Conservation (phyloP, 1,140 invertebrate species). For the Potamilus streckersoni region DNA sequence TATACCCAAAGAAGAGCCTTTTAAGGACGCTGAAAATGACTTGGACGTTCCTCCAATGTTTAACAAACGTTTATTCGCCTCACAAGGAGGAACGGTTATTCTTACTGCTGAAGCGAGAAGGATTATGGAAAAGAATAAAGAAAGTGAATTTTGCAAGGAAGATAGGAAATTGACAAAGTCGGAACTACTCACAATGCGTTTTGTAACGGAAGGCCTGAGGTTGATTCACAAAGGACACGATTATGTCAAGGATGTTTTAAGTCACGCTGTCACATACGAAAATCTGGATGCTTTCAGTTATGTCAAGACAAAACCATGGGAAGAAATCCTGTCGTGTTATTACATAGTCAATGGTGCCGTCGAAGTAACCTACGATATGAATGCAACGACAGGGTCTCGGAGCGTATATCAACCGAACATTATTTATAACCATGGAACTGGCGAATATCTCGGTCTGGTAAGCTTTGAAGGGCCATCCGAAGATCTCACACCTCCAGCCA, state of each 20-base stretch:
- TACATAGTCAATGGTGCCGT: slow-evolving; percentile 55
- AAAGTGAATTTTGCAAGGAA: slow-evolving; percentile 19
- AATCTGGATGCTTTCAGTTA: slow-evolving; percentile 47
- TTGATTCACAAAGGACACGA: slow-evolving; percentile 57
- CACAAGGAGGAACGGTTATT: slow-evolving; percentile 47
- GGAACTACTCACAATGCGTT: slow-evolving; percentile 45
- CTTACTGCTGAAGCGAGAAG: slow-evolving; percentile 45
- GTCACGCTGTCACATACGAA: slow-evolving; percentile 50
- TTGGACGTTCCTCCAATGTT: slow-evolving; percentile 51
- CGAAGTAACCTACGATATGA: slow-evolving; percentile 58
- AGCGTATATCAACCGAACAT: slow-evolving; percentile 58
- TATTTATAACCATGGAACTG: slow-evolving; percentile 57
- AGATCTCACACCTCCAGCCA: slow-evolving; percentile 55
- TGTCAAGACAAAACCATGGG: slow-evolving; percentile 47
- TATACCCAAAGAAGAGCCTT: slow-evolving; percentile 12
- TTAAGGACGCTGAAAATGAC: slow-evolving; percentile 21
- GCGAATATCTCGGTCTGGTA: slow-evolving; percentile 57
- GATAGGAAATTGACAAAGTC: slow-evolving; percentile 38
- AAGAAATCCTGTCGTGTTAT: slow-evolving; percentile 49
- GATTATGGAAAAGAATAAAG: slow-evolving; percentile 11
- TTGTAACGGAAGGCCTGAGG: slow-evolving; percentile 54
- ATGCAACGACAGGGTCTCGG: slow-evolving; percentile 32
- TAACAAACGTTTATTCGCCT: slow-evolving; percentile 54
- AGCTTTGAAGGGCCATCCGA: slow-evolving; percentile 49
- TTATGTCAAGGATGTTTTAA: slow-evolving; percentile 54